These are phyloP conservation scores for Nasonovia ribisnigri DNA, from an alignment of 2,888 invertebrate genomes.

Conservation along the genomic window DNA sequence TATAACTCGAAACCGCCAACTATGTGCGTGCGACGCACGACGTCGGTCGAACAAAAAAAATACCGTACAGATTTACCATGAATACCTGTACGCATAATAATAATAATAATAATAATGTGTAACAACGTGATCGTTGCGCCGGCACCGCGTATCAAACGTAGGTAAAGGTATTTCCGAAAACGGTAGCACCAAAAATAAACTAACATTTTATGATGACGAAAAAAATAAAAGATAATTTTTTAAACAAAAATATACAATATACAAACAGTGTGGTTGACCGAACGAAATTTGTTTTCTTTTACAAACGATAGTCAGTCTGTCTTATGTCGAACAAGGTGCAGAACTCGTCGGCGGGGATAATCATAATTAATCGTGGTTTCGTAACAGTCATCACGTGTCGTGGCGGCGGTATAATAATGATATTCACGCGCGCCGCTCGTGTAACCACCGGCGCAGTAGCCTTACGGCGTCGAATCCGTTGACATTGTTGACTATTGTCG, in stretches of 20 bases:
- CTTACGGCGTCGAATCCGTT: background rate
- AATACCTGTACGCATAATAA: background rate
- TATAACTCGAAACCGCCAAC: background rate
- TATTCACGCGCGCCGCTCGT: conserved; percentile 25
- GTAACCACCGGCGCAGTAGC: background rate
- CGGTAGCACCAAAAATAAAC: background rate
- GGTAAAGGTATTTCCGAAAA: background rate
- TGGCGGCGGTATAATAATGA: background rate
- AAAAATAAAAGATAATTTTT: background rate
- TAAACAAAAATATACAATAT: background rate
- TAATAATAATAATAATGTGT: background rate
- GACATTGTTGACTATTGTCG: background rate
- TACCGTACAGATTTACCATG: background rate
- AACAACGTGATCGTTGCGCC: background rate
- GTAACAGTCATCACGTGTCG: conserved; percentile 20
- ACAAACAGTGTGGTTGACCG: background rate
- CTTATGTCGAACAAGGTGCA: background rate
- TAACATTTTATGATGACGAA: background rate
- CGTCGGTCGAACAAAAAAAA: background rate
- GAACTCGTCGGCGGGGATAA: background rate
- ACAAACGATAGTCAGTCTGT: background rate
- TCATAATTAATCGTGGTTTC: conserved; percentile 30
- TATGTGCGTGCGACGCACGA: background rate
- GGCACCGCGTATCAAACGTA: background rate
- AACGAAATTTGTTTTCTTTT: background rate